phyloP scores from a whole-genome alignment of 1,140 invertebrate species.

The Chelonus insularis region DNA sequence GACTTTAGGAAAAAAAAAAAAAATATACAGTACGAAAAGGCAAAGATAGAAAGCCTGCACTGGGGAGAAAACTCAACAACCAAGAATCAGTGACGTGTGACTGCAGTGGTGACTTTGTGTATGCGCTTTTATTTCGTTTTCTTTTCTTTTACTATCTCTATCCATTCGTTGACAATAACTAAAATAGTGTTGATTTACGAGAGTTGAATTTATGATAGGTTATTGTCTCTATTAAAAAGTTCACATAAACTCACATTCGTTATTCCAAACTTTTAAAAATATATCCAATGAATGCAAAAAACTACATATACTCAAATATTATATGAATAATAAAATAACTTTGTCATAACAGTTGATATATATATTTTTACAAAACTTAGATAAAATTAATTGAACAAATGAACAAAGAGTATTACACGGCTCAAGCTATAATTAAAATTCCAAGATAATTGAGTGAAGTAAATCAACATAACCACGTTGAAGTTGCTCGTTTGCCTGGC shows the following conservation, averaged over 20 bases:
- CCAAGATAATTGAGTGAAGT: background rate
- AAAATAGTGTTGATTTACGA: constrained; percentile 20
- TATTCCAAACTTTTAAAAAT: background rate
- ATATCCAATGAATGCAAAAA: too few species aligned
- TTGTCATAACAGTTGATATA: too few species aligned
- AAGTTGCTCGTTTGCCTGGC: background rate
- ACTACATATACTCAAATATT: too few species aligned
- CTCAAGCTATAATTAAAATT: constrained; percentile 6
- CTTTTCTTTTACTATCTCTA: background rate
- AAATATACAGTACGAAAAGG: background rate
- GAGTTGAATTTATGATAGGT: constrained; percentile 1
- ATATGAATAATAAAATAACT: too few species aligned
- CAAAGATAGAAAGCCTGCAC: background rate
- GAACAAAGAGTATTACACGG: background rate
- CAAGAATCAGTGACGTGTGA: constrained; percentile 14
- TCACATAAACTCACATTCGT: background rate
- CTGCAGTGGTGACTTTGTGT: background rate
- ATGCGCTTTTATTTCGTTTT: background rate
- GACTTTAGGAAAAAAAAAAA: background rate
- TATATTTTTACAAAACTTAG: too few species aligned
- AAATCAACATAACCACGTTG: constrained; percentile 9
- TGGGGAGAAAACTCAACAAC: background rate
- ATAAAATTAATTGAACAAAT: too few species aligned
- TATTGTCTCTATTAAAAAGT: constrained; percentile 3
- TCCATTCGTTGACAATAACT: constrained; percentile 3